Evolutionary conservation across 2,797 vertebrate species (phyloP), one percentile per base, ranked within the genome.

Genomic region (Premnoplex brunnescens): DNA sequence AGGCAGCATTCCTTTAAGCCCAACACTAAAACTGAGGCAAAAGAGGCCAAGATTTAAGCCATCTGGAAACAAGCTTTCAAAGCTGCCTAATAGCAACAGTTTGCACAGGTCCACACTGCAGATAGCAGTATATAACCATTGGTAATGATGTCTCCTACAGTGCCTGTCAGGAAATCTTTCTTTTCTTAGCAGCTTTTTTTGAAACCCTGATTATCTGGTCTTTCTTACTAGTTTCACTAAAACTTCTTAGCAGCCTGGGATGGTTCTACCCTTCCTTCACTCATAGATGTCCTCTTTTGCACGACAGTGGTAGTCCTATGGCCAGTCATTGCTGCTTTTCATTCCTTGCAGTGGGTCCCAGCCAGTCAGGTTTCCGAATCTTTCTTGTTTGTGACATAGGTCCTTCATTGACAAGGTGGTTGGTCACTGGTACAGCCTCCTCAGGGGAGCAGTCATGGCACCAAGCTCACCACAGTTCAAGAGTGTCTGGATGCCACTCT

Each of bases 361-460:
- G 3, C 6, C 23, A 63, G 58, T 7, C 39, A 51, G 19, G 26
- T 68, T 85, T 88, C 49, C 2, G 1, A 34, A 64, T 63, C 58
- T 77, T 58, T 54, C 30, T 52, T 3, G 1, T 85, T 82, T 85
- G 22, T 0, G 0, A 32, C 32, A 6, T 36, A 3, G 2, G 22
- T 0, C 81, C 39, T 73, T 85, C 37, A 20, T 16, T 9, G 48
- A 64, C 51, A 44, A 32, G 5, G 5, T 51, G 9, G 4, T 74
- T 4, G 1, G 36, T 55, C 8, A 8, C 62, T 43, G 52, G n/a
- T 55, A 52, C 32, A 56, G 54, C n/a, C 8, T 67, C 34, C 36
- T 34, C 13, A 7, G 24, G 16, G 56, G 37, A 69, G 26, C 32
- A 22, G 10, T 66, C 39, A 26, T 1, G 3, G n/a, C 56, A 71